Base-by-base conservation (phyloP, 2,113 vertebrate species). In the Solea solea region DNA sequence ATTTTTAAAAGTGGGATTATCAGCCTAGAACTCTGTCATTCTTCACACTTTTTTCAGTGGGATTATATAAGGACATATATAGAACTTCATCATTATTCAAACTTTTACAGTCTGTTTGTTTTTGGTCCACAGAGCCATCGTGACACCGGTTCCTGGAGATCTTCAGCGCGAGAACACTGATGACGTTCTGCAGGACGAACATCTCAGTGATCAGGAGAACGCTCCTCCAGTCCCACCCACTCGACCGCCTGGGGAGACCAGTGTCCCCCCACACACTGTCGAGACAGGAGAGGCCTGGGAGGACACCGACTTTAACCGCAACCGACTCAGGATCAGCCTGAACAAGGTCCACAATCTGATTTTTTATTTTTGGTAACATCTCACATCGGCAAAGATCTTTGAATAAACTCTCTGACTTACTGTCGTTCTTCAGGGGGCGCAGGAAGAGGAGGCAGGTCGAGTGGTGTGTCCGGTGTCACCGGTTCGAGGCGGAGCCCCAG, bases 241-340 rank as follows among this genome's bases (percentile, higher is more conserved):
- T 27, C 91, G 95, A 7, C 91, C 91, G 0, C 78, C 87, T 0
- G 96, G 57, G 1, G 90, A 92, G 7, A 62, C 95, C 7, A 88
- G 70, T 0, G 27, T 86, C 15, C 92, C 94, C 15, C 92, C 94
- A 28, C 54, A 90, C 3, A 85, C 93, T 12, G 95, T 94, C 9
- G 96, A 97, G 83, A 91, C 91, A 7, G 96, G 93, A 11, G 97
- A 97, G 73, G 90, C 94, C 78, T 99, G 97, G 97, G 97, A 99
- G 75, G 97, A 98, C 90, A 98, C 97, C 0, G 98, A 99, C 83
- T 95, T 99, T 86, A 99, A 99, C 91, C 95, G 97, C 78, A 99
- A 99, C 95, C 95, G 97, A 92, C 96, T 99, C 90, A 95, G 97
- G 91, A 98, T 99, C 92, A 98, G 96, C 93, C 95, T 99, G 58